Conservation (phyloP, 1,140 invertebrate genomes). For the Melipona quadrifasciata region DNA sequence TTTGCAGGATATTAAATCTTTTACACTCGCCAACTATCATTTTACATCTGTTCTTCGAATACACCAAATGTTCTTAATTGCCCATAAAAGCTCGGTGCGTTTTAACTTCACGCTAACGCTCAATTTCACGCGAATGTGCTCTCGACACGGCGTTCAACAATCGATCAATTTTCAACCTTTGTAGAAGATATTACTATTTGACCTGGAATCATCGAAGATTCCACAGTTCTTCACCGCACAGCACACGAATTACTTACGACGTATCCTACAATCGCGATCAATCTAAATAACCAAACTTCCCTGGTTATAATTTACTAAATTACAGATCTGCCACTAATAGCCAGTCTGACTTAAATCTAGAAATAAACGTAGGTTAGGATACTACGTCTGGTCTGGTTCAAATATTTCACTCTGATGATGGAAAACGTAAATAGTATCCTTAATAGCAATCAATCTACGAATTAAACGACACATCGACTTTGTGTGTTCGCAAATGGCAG, state of each 20-base stretch:
- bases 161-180: slow-evolving; percentile 38
- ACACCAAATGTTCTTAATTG: background rate
- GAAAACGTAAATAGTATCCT: background rate
- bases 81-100: background rate
- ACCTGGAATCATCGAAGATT: slow-evolving; percentile 25
- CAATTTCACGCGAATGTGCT: slow-evolving; percentile 18
- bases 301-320: background rate
- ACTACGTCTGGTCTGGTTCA: too few species aligned
- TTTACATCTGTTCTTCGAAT: background rate
- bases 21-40: background rate
- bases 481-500: background rate
- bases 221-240: too few species aligned
- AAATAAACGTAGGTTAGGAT: too few species aligned
- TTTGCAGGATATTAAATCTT: background rate
- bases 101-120: slow-evolving; percentile 4
- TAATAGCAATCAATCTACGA: background rate
- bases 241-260: background rate
- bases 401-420: background rate
- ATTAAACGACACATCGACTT: background rate
- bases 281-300: background rate
- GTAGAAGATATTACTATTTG: background rate
- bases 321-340: too few species aligned
- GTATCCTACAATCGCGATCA: slow-evolving; percentile 15
- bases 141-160: background rate
- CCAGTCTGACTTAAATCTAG: too few species aligned